Evolutionary conservation across 2,888 invertebrate genomes (phyloP).

Genomic region (Morpho achilles): DNA sequence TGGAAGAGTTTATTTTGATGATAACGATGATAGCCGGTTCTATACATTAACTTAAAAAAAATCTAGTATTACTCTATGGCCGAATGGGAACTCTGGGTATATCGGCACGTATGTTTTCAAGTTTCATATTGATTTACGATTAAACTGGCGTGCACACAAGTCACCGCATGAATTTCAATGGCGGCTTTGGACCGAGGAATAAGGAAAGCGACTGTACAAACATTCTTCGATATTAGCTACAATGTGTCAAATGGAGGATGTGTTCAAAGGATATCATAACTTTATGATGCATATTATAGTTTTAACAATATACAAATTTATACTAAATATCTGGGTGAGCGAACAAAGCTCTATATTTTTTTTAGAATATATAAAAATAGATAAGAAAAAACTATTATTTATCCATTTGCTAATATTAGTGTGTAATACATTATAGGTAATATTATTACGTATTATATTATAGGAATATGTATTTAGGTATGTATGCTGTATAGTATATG

Average conservation of each 20-base stretch:
- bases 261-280: background rate
- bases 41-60: background rate
- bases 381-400: too few species aligned
- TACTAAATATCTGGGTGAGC: too few species aligned
- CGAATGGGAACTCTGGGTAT: background rate
- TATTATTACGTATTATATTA: too few species aligned
- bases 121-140: constrained; percentile 28
- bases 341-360: too few species aligned
- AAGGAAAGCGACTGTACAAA: constrained; percentile 24
- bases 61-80: too few species aligned
- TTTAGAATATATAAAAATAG: too few species aligned
- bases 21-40: background rate
- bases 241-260: constrained; percentile 2
- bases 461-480: too few species aligned
- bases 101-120: constrained; percentile 18
- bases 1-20: background rate
- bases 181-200: constrained; percentile 19
- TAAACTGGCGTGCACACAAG: constrained; percentile 24
- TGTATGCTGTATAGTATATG: too few species aligned
- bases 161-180: constrained; percentile 27
- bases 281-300: background rate
- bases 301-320: too few species aligned
- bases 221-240: constrained; percentile 12
- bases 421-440: too few species aligned
- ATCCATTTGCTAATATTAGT: too few species aligned